phyloP scores from a whole-genome alignment of 2,888 invertebrate species.

The Agrotis ipsilon region DNA sequence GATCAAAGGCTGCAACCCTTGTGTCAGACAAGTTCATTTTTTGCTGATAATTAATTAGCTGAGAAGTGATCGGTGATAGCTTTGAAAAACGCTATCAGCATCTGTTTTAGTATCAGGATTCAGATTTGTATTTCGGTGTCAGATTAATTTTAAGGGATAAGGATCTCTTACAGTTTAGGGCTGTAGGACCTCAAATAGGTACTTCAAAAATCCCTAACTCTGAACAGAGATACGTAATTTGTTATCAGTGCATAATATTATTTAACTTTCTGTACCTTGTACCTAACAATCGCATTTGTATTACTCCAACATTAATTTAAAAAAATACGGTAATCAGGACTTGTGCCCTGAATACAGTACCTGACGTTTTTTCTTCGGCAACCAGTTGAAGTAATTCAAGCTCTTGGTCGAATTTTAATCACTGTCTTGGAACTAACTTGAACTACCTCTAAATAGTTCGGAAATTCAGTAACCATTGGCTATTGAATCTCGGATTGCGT shows the following conservation, averaged over 20 bases:
- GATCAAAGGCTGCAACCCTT: conserved; percentile 18
- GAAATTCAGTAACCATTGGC: conserved; percentile 14
- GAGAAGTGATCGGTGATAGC: not conserved
- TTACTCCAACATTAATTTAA: not conserved
- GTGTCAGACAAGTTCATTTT: not conserved
- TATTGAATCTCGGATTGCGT: conserved; percentile 51
- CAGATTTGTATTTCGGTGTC: not conserved
- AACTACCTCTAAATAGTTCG: not conserved
- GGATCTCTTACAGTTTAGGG: not conserved
- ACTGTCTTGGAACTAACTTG: not conserved
- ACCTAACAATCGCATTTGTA: not conserved
- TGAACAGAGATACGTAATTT: no score
- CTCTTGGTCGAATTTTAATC: not conserved
- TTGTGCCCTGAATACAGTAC: not conserved
- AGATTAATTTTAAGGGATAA: not conserved
- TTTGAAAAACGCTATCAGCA: not conserved
- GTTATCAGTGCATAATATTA: no score
- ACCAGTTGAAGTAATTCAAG: not conserved
- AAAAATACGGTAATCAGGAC: not conserved
- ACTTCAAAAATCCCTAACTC: no score
- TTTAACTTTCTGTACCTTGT: no score
- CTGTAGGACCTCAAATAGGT: not conserved
- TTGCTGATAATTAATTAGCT: not conserved
- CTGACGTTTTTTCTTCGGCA: no score
- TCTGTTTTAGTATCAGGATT: not conserved